These are phyloP conservation scores for Nettapus auritus DNA, from an alignment of 2,113 vertebrate genomes.

Conservation along the genomic window DNA sequence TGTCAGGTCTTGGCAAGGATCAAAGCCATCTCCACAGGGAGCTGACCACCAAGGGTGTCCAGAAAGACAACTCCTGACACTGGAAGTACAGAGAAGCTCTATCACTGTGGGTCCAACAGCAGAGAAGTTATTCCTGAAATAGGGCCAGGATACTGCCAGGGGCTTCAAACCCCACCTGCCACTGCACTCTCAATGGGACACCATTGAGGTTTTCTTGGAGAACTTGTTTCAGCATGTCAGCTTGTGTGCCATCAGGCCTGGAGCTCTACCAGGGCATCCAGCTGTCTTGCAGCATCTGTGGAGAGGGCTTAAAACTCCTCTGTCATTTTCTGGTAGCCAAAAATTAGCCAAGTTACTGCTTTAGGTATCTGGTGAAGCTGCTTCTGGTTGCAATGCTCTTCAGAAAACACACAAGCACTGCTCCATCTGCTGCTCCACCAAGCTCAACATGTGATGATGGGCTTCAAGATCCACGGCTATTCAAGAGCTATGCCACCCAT, in stretches of 20 bases:
- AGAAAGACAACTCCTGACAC: not conserved
- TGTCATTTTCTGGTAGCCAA: not conserved
- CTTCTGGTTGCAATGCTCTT: not conserved
- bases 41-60: not conserved
- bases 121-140: not conserved
- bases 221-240: not conserved
- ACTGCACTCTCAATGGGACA: not conserved
- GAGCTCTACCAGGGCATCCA: not conserved
- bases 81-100: not conserved
- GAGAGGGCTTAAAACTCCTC: not conserved
- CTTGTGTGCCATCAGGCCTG: not conserved
- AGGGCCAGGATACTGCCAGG: not conserved
- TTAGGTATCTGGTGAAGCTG: not conserved
- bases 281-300: not conserved
- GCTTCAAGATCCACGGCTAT: not conserved
- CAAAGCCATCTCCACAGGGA: not conserved
- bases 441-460: not conserved
- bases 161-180: not conserved
- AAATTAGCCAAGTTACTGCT: not conserved
- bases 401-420: not conserved
- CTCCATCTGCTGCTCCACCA: not conserved
- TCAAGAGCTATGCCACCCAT: not conserved
- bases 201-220: not conserved
- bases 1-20: not conserved
- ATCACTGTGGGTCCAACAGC: not conserved